Base-by-base conservation (phyloP, 2,113 vertebrate species). In the Zosterops hypoxanthus region DNA sequence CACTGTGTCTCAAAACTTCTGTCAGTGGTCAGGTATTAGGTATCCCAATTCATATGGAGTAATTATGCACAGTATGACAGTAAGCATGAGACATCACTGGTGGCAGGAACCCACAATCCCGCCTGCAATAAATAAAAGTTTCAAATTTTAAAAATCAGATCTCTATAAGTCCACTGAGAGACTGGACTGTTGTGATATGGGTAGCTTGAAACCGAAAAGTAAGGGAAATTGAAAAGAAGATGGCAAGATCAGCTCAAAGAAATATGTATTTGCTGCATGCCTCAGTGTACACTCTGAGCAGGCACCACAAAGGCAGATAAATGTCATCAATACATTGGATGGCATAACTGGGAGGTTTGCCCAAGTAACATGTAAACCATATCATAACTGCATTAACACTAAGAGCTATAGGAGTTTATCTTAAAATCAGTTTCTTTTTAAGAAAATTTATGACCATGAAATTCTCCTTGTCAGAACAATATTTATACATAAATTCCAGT, bases 1-100 rank as follows among this genome's bases (percentile, higher is more conserved):
- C 0, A 0, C 11, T 1, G 1, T 11, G 20, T 61, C 61, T 69
- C 17, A 60, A 77, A n/a, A 75, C 31, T 84, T 82, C 44, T 69
- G 3, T 49, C 46, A 70, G 20, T 25, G 49, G 12, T 36, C 41
- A 86, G 25, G 17, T 52, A 42, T 60, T 79, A 56, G 28, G 33
- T 46, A 25, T 20, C 25, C 21, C 73, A 41, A 84, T 34, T 57
- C 8, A 8, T 34, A 50, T 72, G 55, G 64, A 25, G 19, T 31
- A 60, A 82, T 47, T 53, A 78, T 7, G 7, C 14, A 60, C 14
- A 49, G 13, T 33, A 29, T 64, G 44, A 46, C 33, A 70, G 8
- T 21, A 56, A 81, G 11, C 42, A 36, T 9, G 9, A 82, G 11
- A 66, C 13, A n/a, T n/a, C 34, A 36, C 29, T 12, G 10, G 17